Conservation (phyloP, 2,113 vertebrate species). For the Apodemus speciosus region DNA sequence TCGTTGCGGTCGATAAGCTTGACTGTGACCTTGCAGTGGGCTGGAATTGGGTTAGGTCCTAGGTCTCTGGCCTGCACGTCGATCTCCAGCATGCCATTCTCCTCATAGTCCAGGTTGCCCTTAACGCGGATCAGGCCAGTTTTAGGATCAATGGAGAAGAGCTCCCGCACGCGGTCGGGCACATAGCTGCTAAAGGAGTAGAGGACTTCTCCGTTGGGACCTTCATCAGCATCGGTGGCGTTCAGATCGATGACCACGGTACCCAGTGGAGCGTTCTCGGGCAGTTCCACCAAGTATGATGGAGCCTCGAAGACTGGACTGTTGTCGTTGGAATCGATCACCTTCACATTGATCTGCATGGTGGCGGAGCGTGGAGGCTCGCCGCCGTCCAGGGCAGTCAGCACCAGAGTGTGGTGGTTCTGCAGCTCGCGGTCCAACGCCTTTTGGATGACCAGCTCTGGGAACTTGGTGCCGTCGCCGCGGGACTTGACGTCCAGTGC, state of each 20-base stretch:
- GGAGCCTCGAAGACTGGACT: constrained; percentile 96
- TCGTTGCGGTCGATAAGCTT: constrained; percentile 97
- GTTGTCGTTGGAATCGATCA: constrained; percentile 99
- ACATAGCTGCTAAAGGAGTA: constrained; percentile 97
- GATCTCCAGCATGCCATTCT: constrained; percentile 95
- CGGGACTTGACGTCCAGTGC: constrained; percentile 97
- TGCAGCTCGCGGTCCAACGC: constrained; percentile 96
- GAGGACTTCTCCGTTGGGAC: constrained; percentile 96
- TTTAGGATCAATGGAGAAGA: constrained; percentile 97
- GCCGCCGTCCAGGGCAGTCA: constrained; percentile 96
- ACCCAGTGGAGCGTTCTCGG: constrained; percentile 94
- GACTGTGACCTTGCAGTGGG: constrained; percentile 98
- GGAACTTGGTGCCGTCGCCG: constrained; percentile 97
- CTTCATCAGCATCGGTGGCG: constrained; percentile 97
- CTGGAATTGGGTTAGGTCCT: constrained; percentile 97
- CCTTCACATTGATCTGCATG: constrained; percentile 97
- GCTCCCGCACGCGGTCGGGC: constrained; percentile 94
- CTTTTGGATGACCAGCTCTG: constrained; percentile 96
- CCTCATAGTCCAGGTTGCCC: constrained; percentile 97
- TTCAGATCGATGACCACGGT: constrained; percentile 96
- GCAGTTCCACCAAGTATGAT: constrained; percentile 95
- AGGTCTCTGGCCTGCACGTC: constrained; percentile 97
- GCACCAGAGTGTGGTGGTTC: constrained; percentile 95
- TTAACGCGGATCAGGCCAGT: constrained; percentile 97
- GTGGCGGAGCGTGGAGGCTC: constrained; percentile 96